These are phyloP conservation scores for Catamblyrhynchus diadema DNA, from an alignment of 2,797 vertebrate genomes.

Conservation along the genomic window DNA sequence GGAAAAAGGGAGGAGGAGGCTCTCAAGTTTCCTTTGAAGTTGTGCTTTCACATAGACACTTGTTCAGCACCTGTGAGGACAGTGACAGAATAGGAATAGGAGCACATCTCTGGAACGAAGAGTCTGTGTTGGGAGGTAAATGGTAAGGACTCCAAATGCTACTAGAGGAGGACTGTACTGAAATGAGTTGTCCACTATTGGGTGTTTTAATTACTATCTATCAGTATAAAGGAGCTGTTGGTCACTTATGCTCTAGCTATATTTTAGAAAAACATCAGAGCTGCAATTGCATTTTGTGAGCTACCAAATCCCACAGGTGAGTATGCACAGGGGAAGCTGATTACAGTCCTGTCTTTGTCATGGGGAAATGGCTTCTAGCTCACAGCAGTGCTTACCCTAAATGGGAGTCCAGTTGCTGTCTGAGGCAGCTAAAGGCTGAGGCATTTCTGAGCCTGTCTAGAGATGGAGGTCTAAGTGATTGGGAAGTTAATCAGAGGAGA, in stretches of 20 bases:
- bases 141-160: background rate
- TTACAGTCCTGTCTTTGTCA: background rate
- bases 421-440: background rate
- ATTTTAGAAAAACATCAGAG: background rate
- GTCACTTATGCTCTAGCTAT: background rate
- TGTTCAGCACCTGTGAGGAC: background rate
- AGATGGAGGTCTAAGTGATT: background rate
- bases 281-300: background rate
- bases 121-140: background rate
- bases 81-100: background rate
- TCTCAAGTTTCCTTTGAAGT: background rate
- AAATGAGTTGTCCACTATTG: background rate
- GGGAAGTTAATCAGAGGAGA: background rate
- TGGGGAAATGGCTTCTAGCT: background rate
- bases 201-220: background rate
- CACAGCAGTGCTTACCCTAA: background rate
- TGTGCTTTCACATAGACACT: background rate
- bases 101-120: background rate
- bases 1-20: background rate
- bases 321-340: background rate
- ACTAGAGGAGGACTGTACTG: background rate
- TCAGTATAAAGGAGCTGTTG: background rate
- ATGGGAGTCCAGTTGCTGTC: background rate
- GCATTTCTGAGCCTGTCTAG: background rate
- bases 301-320: background rate